phyloP scores from a whole-genome alignment of 2,113 vertebrate genomes.

The Passer montanus region DNA sequence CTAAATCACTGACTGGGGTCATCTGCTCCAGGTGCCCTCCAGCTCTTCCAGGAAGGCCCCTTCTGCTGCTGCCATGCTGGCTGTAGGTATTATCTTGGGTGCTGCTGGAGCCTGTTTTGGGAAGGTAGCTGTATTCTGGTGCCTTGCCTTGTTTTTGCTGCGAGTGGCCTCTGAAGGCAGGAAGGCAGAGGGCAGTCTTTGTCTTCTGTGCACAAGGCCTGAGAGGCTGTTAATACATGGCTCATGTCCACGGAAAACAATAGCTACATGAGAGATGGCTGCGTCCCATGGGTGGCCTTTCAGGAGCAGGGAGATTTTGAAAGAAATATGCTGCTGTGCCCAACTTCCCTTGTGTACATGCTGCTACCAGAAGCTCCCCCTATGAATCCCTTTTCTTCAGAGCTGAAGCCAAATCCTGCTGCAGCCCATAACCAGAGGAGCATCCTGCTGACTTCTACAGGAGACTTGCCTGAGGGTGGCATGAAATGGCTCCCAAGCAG shows the following conservation, averaged over 20 bases:
- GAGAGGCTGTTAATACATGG: not conserved
- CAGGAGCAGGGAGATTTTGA: constrained; percentile 54
- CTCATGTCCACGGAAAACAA: constrained; percentile 46
- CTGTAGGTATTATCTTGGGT: not conserved
- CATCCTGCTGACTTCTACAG: constrained; percentile 37
- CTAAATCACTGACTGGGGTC: not conserved
- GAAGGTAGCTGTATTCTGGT: not conserved
- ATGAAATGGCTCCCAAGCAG: constrained; percentile 13
- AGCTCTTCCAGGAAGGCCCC: not conserved
- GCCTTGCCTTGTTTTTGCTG: not conserved
- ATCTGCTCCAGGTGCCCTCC: not conserved
- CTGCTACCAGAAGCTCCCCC: constrained; percentile 59
- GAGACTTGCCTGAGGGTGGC: constrained; percentile 39
- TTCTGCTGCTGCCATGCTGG: rapidly evolving
- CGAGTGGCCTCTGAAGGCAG: not conserved
- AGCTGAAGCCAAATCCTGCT: constrained; percentile 11
- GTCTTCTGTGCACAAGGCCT: not conserved
- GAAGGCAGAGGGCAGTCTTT: constrained; percentile 64
- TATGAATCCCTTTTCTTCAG: constrained; percentile 16
- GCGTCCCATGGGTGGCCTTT: constrained; percentile 56
- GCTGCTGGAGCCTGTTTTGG: not conserved
- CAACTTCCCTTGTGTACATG: constrained; percentile 42
- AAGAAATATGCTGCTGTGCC: constrained; percentile 44
- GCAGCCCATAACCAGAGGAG: constrained; percentile 31
- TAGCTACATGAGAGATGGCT: constrained; percentile 38